phyloP scores from a whole-genome alignment of 1,140 invertebrate species.

The Drosophila pachea region DNA sequence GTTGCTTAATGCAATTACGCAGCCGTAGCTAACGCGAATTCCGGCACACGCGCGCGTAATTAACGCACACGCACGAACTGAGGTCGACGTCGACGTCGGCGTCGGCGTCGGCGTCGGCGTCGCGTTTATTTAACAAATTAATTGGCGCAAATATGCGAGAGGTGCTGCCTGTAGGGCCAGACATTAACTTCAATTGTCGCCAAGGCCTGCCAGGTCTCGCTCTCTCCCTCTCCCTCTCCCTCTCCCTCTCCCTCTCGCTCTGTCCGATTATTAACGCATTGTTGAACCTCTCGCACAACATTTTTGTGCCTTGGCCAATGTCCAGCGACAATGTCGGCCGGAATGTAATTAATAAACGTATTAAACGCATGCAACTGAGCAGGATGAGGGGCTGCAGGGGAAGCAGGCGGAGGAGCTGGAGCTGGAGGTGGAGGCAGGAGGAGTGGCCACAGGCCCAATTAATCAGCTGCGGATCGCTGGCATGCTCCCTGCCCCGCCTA shows the following conservation, averaged over 20 bases:
- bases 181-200: conserved; percentile 45
- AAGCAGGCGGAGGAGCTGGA: no score
- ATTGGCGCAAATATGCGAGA: conserved; percentile 62
- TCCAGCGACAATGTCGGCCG: conserved; percentile 52
- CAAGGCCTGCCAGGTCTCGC: conserved; percentile 19
- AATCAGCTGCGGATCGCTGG: conserved; percentile 54
- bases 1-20: conserved; percentile 52
- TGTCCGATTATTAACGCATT: conserved; percentile 68
- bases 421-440: no score
- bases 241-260: conserved; percentile 1
- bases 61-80: conserved; percentile 41
- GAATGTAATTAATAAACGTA: conserved; percentile 77
- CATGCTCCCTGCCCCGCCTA: conserved; percentile 3
- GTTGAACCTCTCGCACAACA: conserved; percentile 62
- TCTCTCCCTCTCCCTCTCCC: conserved; percentile 3
- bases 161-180: conserved; percentile 24
- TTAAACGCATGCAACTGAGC: conserved; percentile 74
- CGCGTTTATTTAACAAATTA: conserved; percentile 77
- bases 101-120: conserved; percentile 26
- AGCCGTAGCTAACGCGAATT: conserved; percentile 54
- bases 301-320: conserved; percentile 48
- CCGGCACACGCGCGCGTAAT: conserved; percentile 32
- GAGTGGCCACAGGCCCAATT: conserved; percentile 47
- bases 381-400: not conserved
- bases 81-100: conserved; percentile 6